Conservation (phyloP, 2,797 vertebrate genomes). For the Bradypodion ventrale region DNA sequence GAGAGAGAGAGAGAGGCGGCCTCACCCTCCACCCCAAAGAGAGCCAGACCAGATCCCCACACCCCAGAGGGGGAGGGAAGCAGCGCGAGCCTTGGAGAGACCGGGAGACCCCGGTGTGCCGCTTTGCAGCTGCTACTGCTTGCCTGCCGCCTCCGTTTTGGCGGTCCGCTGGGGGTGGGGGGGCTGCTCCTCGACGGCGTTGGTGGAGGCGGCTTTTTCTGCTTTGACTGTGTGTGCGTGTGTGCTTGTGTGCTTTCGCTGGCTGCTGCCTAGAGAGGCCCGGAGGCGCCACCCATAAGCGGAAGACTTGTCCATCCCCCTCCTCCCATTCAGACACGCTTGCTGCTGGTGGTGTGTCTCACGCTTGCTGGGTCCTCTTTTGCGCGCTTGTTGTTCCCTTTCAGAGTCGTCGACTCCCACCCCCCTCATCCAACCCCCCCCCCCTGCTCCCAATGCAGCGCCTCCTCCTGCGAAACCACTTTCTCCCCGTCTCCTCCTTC, state of each 20-base stretch:
- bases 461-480: constrained; percentile 36
- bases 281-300: constrained; percentile 57
- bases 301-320: constrained; percentile 79
- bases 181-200: too few relatives aligned
- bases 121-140: constrained; percentile 52
- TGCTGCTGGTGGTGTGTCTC: too few relatives aligned
- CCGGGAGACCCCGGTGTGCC: constrained; percentile 72
- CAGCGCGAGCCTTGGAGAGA: constrained; percentile 71
- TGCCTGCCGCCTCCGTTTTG: constrained; percentile 15
- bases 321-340: constrained; percentile 54
- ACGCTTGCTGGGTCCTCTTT: constrained; percentile 1
- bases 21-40: constrained; percentile 21
- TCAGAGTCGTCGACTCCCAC: too few relatives aligned
- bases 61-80: constrained; percentile 54
- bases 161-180: too few relatives aligned
- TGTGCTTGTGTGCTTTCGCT: background rate
- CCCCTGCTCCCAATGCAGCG: background rate
- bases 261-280: background rate
- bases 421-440: background rate
- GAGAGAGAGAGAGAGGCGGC: background rate
- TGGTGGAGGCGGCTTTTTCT: too few relatives aligned
- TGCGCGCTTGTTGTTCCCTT: constrained; percentile 72
- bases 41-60: constrained; percentile 42
- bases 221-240: too few relatives aligned
- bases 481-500: too few relatives aligned